phyloP scores from a whole-genome alignment of 2,888 invertebrate species.

The Drosophila subquinaria region DNA sequence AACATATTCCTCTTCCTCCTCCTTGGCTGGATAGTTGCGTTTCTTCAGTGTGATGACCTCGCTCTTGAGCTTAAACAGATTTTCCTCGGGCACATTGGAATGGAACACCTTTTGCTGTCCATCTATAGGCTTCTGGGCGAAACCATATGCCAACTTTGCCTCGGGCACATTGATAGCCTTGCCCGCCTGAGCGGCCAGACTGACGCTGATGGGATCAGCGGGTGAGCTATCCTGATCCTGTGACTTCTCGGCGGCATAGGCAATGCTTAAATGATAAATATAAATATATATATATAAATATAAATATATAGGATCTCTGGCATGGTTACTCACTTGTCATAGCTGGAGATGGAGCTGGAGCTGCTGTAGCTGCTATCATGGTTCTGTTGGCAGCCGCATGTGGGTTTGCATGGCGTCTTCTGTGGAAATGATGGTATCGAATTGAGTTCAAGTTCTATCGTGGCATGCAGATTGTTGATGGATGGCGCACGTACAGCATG shows the following conservation, averaged over 20 bases:
- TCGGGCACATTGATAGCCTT: conserved; percentile 86
- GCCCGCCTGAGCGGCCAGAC: conserved; percentile 85
- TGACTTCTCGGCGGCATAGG: conserved; percentile 46
- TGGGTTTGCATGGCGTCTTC: conserved; percentile 69
- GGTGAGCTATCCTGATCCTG: conserved; percentile 71
- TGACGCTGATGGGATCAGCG: conserved; percentile 86
- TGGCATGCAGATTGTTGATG: conserved; percentile 38
- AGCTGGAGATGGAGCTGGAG: conserved; percentile 46
- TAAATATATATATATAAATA: too few species aligned
- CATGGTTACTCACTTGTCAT: conserved; percentile 53
- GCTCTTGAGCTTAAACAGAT: conserved; percentile 86
- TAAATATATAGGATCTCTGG: not conserved
- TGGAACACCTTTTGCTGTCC: conserved; percentile 72
- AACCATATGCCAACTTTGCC: conserved; percentile 87
- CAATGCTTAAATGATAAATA: conserved; percentile 39
- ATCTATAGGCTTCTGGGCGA: conserved; percentile 86
- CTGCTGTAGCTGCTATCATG: conserved; percentile 56
- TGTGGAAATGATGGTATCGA: conserved; percentile 62
- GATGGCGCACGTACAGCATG: conserved; percentile 66
- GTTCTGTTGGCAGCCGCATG: conserved; percentile 57
- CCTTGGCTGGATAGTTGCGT: conserved; percentile 52
- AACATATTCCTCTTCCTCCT: conserved; percentile 66
- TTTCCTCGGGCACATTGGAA: conserved; percentile 86
- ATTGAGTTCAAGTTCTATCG: conserved; percentile 49
- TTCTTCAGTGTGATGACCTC: conserved; percentile 86